These are phyloP conservation scores for Grammomys dolichurus DNA, from an alignment of 2,113 vertebrate species.

Conservation along the genomic window DNA sequence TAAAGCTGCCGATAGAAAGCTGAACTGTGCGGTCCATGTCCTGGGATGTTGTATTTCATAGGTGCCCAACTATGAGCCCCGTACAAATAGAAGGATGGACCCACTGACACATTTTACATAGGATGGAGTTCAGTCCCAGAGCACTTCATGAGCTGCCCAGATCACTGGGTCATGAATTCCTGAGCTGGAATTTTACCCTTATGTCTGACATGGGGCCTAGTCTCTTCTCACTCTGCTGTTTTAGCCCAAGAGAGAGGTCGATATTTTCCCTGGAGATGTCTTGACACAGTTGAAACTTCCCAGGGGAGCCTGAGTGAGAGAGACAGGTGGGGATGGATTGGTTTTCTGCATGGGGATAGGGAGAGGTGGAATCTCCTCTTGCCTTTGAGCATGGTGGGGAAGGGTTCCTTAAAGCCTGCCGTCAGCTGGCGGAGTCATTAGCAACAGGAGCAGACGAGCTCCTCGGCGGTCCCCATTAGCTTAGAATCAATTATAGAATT, in stretches of 20 bases:
- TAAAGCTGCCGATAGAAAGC: neutral
- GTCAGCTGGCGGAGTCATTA: conserved; percentile 37
- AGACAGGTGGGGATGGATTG: neutral
- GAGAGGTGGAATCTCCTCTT: neutral
- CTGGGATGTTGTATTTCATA: neutral
- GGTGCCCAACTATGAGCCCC: neutral
- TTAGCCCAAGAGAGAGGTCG: neutral
- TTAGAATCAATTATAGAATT: conserved; percentile 72
- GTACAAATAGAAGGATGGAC: neutral
- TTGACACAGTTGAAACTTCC: neutral
- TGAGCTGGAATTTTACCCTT: neutral
- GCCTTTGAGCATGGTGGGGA: neutral
- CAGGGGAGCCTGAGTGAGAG: neutral
- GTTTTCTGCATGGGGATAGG: no score
- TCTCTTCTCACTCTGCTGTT: neutral
- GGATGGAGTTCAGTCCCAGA: neutral
- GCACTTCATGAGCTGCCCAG: neutral
- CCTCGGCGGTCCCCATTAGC: conserved; percentile 56
- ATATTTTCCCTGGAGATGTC: neutral
- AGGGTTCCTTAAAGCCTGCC: neutral
- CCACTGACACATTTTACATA: neutral
- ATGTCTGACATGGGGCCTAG: neutral
- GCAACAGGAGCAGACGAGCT: conserved; percentile 36
- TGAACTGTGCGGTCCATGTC: accelerated
- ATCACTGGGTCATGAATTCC: neutral